Percentiles rank a stretch among this genome's conserved stretches.
Conservation (phyloP, 2,797 vertebrate genomes). For the Pogonophryne albipinna region DNA sequence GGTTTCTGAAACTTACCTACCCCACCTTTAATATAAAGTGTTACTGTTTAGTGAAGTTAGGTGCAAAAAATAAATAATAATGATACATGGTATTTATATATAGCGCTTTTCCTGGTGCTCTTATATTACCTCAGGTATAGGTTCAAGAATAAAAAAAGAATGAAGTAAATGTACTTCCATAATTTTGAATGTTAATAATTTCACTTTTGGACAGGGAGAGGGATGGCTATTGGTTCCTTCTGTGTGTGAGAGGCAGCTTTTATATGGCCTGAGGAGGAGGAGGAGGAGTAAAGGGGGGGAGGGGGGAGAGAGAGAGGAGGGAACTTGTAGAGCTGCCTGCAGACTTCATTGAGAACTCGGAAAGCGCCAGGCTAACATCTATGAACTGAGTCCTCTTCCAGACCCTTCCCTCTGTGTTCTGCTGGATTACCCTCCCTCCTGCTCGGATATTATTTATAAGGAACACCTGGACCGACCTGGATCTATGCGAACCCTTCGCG, state of each 20-base stretch:
- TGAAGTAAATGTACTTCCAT: neutral
- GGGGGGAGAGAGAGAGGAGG: conserved; percentile 57
- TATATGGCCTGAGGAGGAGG: conserved; percentile 43
- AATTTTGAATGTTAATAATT: neutral
- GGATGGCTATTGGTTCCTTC: too few species aligned
- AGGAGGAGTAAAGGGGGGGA: conserved; percentile 25
- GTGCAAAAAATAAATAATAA: too few species aligned
- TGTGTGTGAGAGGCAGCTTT: conserved; percentile 29
- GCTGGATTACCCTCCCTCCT: conserved; percentile 67
- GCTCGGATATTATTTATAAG: conserved; percentile 69
- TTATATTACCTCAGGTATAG: too few species aligned
- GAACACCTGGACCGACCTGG: conserved; percentile 67
- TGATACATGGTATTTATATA: too few species aligned
- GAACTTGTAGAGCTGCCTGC: conserved; percentile 66
- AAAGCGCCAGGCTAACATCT: conserved; percentile 70
- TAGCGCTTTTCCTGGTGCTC: too few species aligned
- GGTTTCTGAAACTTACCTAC: too few species aligned
- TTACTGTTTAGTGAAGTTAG: too few species aligned
- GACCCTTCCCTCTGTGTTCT: conserved; percentile 16
- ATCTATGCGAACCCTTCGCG: conserved; percentile 85
- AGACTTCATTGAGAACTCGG: conserved; percentile 78
- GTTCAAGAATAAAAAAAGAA: neutral
- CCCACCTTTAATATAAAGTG: too few species aligned
- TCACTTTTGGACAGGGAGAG: neutral
- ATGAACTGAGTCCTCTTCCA: conserved; percentile 56